Evolutionary conservation across 2,113 vertebrate genomes (phyloP).

Genomic region (Macrotis lagotis): DNA sequence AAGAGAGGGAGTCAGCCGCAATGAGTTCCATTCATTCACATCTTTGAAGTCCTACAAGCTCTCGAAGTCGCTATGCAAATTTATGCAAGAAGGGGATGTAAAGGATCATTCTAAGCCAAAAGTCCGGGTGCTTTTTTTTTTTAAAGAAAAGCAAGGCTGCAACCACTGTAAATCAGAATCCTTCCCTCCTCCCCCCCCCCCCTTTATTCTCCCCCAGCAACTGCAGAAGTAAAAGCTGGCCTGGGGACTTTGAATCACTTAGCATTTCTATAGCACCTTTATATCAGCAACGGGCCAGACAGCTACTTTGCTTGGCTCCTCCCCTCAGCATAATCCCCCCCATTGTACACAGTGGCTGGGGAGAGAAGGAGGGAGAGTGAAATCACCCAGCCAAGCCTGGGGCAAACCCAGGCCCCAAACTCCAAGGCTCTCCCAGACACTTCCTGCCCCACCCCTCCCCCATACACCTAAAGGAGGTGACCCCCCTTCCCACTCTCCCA

Average conservation of each 20-base stretch:
- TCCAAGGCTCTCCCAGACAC: neutral
- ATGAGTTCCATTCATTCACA: constrained; percentile 66
- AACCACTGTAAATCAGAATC: constrained; percentile 68
- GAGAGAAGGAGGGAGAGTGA: constrained; percentile 16
- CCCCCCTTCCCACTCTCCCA: neutral
- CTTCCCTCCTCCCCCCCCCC: constrained; percentile 26
- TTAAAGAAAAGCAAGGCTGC: constrained; percentile 63
- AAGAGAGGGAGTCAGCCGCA: constrained; percentile 54
- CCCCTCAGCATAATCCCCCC: constrained; percentile 6
- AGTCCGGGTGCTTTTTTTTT: constrained; percentile 54
- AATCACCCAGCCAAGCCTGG: constrained; percentile 32
- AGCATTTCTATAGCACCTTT: constrained; percentile 73
- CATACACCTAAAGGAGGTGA: neutral
- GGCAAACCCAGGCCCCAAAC: constrained; percentile 36
- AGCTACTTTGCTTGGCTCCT: constrained; percentile 41
- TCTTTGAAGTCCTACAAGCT: constrained; percentile 57
- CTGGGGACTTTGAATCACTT: constrained; percentile 56
- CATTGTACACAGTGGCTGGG: constrained; percentile 37
- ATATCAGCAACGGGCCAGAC: constrained; percentile 52
- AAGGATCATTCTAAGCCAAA: constrained; percentile 69
- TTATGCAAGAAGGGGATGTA: constrained; percentile 78
- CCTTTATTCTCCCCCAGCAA: constrained; percentile 18
- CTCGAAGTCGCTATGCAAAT: constrained; percentile 79
- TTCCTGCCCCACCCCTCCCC: neutral
- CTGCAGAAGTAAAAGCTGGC: constrained; percentile 32